A percentile compares a stretch with the other conserved stretches of the same genome.
phyloP scores from a whole-genome alignment of 2,888 invertebrate species.

The Rhimphoctona megacephalus region DNA sequence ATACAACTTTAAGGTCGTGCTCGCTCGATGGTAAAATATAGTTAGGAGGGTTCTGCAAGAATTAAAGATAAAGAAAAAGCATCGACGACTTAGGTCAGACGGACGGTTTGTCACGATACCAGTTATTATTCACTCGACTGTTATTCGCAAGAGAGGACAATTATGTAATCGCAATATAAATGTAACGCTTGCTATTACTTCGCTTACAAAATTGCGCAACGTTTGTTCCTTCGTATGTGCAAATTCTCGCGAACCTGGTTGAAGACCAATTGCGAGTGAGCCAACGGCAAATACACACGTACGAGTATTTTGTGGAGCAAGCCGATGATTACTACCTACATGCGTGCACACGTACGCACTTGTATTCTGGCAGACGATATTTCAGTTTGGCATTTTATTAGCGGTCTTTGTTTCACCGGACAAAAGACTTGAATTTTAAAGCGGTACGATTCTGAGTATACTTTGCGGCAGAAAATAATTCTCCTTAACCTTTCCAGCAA shows the following conservation, averaged over 20 bases:
- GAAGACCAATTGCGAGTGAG: constrained; percentile 17
- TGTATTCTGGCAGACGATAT: constrained; percentile 17
- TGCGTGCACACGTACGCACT: constrained; percentile 49
- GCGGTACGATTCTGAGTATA: constrained; percentile 4
- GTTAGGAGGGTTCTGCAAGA: constrained; percentile 5
- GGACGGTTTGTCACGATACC: constrained; percentile 60
- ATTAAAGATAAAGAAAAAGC: constrained; percentile 22
- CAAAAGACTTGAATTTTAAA: constrained; percentile 16
- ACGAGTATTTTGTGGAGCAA: constrained; percentile 34
- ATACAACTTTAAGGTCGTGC: constrained; percentile 34
- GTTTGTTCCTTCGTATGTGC: constrained; percentile 24
- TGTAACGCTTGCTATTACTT: constrained; percentile 59
- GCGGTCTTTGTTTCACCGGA: constrained; percentile 12
- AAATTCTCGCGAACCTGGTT: constrained; percentile 4
- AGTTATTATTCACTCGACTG: constrained; percentile 58
- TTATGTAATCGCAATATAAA: constrained; percentile 65
- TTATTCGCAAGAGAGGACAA: constrained; percentile 37
- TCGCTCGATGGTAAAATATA: constrained; percentile 34
- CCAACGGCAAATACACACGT: constrained; percentile 14
- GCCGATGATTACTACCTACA: constrained; percentile 27
- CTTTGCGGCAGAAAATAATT: background rate
- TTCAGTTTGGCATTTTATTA: constrained; percentile 32
- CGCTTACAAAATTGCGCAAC: constrained; percentile 58
- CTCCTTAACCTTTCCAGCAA: constrained; percentile 11
- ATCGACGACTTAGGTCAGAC: constrained; percentile 12